Base-by-base conservation (phyloP, 2,797 vertebrate species). In the Sebastes cheni region DNA sequence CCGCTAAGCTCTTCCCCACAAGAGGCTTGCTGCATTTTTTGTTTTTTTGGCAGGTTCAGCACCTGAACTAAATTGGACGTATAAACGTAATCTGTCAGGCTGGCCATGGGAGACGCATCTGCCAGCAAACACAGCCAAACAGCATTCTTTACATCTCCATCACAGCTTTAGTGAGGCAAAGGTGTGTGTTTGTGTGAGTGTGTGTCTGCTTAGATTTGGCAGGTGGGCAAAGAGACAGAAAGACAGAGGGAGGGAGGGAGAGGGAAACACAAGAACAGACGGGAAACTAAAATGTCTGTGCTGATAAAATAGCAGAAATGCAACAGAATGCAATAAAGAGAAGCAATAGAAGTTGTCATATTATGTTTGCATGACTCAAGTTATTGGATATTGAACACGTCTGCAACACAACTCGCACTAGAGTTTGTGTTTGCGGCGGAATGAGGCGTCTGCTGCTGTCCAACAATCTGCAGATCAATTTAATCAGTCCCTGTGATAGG, bases 21-120 rank as follows among this genome's bases (percentile, higher is more conserved):
- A 86, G 71, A 81, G 67, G 42, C 79, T 73, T 74, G 14, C 22
- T 75, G 32, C 55, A 16, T 42, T 61, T n/a, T 22, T 22, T 54
- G 6, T 11, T 22, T 58, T 79, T 82, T 75, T 29, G 68, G 70
- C 34, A 46, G 80, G 77, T 87, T 85, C 83, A 89, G 79, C 84
- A 89, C 79, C 90, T 83, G 80, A 54, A 87, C 72, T 83, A 91
- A 92, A 93, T 75, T 84, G 80, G 75, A 70, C 88, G 77, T 86
- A 90, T 76, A 81, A 88, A 82, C 7, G 55, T 89, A 85, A 90
- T 91, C 85, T 90, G 71, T 55, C 54, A 39, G 67, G 72, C 14
- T 77, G 66, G 54, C 72, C 80, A 77, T 64, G 72, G 76, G 65
- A 85, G 80, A 80, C 29, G 68, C 80, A 82, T 83, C 86, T 82